phyloP scores from a whole-genome alignment of 1,140 invertebrate genomes.

The Anoplophora glabripennis region DNA sequence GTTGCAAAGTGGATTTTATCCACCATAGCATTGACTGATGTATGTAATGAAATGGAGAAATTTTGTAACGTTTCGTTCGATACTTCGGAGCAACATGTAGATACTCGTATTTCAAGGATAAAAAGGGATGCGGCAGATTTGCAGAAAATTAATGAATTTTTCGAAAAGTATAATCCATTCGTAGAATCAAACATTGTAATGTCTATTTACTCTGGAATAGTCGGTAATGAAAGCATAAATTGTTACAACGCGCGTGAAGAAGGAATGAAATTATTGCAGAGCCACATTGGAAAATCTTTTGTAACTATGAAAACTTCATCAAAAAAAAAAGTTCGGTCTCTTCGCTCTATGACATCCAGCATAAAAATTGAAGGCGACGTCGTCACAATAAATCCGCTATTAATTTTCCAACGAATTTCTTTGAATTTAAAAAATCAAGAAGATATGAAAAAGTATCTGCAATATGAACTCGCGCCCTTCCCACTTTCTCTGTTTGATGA shows the following conservation, averaged over 20 bases:
- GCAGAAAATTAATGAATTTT: neutral
- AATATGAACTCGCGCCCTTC: constrained; percentile 44
- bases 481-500: constrained; percentile 42
- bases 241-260: constrained; percentile 8
- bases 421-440: no score
- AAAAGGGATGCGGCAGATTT: constrained; percentile 12
- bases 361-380: constrained; percentile 41
- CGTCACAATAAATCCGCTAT: constrained; percentile 40
- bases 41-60: constrained; percentile 26
- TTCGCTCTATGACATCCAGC: constrained; percentile 14
- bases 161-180: constrained; percentile 17
- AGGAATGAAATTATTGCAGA: constrained; percentile 34
- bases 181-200: neutral
- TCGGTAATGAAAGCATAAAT: constrained; percentile 6
- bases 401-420: no score
- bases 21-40: constrained; percentile 11
- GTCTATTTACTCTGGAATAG: constrained; percentile 12
- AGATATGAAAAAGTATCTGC: no score
- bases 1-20: constrained; percentile 26
- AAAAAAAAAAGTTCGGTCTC: constrained; percentile 21
- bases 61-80: constrained; percentile 20
- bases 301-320: constrained; percentile 33
- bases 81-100: constrained; percentile 20
- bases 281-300: constrained; percentile 22
- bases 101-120: neutral